A percentile compares a stretch with the other conserved stretches of the same genome.
Conservation (phyloP, 2,797 vertebrate species). For the Harpagifer antarcticus region DNA sequence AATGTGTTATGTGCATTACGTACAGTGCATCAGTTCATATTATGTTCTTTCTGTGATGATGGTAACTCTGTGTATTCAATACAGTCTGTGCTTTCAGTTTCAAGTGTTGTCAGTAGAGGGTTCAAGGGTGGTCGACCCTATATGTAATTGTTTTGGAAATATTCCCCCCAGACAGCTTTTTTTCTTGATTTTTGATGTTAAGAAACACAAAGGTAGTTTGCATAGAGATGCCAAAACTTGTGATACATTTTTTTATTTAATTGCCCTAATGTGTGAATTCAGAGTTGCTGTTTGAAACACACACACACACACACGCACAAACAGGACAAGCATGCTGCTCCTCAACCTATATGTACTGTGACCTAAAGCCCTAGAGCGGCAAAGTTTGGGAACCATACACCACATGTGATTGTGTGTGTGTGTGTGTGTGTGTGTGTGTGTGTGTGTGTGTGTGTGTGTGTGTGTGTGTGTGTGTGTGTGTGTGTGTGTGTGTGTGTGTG, state of each 20-base stretch:
- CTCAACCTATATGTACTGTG: constrained; percentile 51
- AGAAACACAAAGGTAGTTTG: background rate
- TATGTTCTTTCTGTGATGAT: no score
- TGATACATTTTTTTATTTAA: no score
- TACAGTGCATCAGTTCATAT: no score
- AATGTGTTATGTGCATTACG: no score
- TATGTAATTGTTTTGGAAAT: background rate
- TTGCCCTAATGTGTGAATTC: background rate
- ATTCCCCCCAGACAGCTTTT: constrained; percentile 1
- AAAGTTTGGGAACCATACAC: constrained; percentile 47
- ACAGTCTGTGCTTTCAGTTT: background rate
- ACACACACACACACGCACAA: constrained; percentile 16
- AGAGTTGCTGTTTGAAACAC: background rate
- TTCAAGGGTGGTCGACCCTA: background rate
- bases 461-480: constrained; percentile 21
- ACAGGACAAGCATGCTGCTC: constrained; percentile 8
- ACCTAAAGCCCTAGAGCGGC: constrained; percentile 53
- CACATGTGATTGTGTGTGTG: background rate
- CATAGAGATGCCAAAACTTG: no score
- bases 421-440: constrained; percentile 26
- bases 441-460: constrained; percentile 28
- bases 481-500: constrained; percentile 18
- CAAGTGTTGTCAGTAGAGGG: background rate
- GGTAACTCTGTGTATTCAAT: background rate
- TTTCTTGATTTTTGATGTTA: background rate